Evolutionary conservation across 2,888 invertebrate species (phyloP), one percentile per base, ranked within the genome.

Genomic region (Xylota segnis): DNA sequence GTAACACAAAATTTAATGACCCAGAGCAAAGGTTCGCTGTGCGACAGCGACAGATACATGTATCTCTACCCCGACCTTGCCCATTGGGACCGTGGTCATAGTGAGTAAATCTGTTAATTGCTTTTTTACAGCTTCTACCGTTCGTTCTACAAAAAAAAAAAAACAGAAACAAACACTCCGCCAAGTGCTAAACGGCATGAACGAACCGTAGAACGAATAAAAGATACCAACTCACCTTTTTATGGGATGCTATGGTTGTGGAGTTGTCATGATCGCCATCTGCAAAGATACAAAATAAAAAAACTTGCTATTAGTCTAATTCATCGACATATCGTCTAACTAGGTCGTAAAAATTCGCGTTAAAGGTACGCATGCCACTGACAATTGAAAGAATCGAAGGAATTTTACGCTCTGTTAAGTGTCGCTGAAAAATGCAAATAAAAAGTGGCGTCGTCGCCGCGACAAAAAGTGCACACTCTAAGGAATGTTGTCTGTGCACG

Each of bases 1-100:
- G 86, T 82, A 86, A 86, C 86, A 86, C 56, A 43, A 63, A 76
- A 82, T 65, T 86, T 86, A 86, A 86, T 82, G 86, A 77, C 82
- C 76, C 82, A 68, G 12, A 82, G 76, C 86, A 77, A 82, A 86
- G 82, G 86, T 81, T 72, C 71, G 29, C 54, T 72, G 54, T 79
- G 70, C 16, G 43, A 18, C 9, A 18, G n/a, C 45, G 29, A 16
- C 7, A 9, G 23, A 23, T 40, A 52, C 27, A 23, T 29, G 27
- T 66, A 54, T 50, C 58, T 59, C 58, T 45, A 68, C 18, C 52
- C 75, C 83, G 84, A 84, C 84, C 84, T 81, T 81, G 79, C 58
- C 74, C 79, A 68, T 68, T 61, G 79, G 79, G 65, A 70, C 65
- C 59, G 32, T 68, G 81, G 84, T 81, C 84, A 81, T 75, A 84